Base-by-base conservation (phyloP, 2,888 invertebrate species). In the Cyrtodaria siliqua region DNA sequence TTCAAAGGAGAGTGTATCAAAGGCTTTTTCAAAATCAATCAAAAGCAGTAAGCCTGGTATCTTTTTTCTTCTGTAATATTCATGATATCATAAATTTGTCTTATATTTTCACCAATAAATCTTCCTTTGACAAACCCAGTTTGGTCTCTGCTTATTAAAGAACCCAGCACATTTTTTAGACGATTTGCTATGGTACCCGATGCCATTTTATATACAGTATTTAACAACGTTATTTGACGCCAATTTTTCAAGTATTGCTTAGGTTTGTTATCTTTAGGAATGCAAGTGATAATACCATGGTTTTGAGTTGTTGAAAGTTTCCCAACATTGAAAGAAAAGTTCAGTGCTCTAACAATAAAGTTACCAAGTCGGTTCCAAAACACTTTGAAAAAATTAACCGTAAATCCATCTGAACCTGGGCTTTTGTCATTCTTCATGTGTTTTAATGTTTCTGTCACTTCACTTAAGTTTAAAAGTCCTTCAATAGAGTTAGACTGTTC, bases 11-110 rank as follows among this genome's bases (percentile, higher is more conserved):
- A 81, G 3, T 18, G 70, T 61, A 47, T 81, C 74, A 60, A 81
- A 81, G 8, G 70, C 68, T 40, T 73, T 74, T 53, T 70, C 79
- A 57, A 74, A 77, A 42, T 74, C 74, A 23, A 77, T 62, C 9
- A 69, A 16, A 12, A 69, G 20, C 9, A 82, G 16, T 8, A 74
- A 26, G 4, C 76, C 79, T 27, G 76, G 76, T 12, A 69, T 73
- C 29, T 75, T 6, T 68, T 53, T 16, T 71, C 62, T 52, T 83
- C 78, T 27, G 61, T 66, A 44, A 38, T 53, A 12, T 73, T 26
- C 61, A 76, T 59, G 24, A 83, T 73, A 64, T 81, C 81, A 62
- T 79, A 81, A 2, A 81, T 27, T 23, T 77, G 20, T 38, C 72
- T 69, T 27, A 66, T 74, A 44, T 83, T 79, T 63, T 81, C 79